phyloP scores from a whole-genome alignment of 2,888 invertebrate genomes.

The Aphodius granarius region DNA sequence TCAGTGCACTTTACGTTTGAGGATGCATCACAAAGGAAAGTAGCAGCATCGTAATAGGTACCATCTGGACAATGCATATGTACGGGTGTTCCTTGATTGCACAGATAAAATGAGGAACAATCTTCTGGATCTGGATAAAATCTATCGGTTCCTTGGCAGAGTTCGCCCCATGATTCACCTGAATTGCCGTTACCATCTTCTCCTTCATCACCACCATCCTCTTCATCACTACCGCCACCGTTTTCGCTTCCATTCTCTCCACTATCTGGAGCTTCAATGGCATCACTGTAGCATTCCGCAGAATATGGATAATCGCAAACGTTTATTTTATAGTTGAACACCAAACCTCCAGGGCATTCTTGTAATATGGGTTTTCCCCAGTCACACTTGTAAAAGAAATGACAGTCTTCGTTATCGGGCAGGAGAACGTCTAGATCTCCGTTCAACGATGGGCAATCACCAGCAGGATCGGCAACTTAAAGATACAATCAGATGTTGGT shows the following conservation, averaged over 20 bases:
- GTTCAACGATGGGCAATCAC: slow-evolving; percentile 7
- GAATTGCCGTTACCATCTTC: neutral
- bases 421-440: slow-evolving; percentile 9
- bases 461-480: slow-evolving; percentile 15
- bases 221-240: neutral
- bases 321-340: slow-evolving; percentile 21
- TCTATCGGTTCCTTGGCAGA: neutral
- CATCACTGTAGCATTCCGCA: slow-evolving; percentile 18
- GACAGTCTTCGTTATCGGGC: slow-evolving; percentile 15
- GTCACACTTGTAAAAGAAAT: slow-evolving; percentile 18
- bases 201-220: neutral
- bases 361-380: slow-evolving; percentile 4
- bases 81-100: slow-evolving; percentile 11
- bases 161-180: slow-evolving; percentile 2
- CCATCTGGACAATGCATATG: slow-evolving; percentile 3
- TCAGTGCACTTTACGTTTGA: slow-evolving; percentile 13
- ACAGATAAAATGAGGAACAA: slow-evolving; percentile 17
- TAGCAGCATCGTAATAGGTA: neutral
- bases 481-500: neutral
- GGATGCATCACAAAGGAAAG: slow-evolving; percentile 3
- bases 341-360: slow-evolving; percentile 20
- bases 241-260: neutral
- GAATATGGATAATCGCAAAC: slow-evolving; percentile 24
- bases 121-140: slow-evolving; percentile 6
- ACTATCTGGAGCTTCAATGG: neutral